Conservation (phyloP, 92 coral and sea anemone species). For the Epizoanthus stellaris region DNA sequence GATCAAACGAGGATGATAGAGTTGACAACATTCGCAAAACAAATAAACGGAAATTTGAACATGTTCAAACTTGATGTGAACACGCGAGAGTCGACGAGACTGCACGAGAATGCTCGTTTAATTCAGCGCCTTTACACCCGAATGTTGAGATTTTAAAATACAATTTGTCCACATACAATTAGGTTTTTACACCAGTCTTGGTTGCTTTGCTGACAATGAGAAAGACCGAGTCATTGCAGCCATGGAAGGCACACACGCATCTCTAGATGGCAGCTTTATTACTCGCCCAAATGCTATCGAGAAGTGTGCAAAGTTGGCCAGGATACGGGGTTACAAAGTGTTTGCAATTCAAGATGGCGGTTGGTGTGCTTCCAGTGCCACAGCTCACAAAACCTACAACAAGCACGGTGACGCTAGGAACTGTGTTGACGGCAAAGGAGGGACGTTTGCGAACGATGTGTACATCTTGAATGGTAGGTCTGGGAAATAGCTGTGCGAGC, state of each 20-base stretch:
- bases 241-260: conserved; percentile 85
- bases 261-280: conserved; percentile 74
- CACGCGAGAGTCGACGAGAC: too few relatives aligned
- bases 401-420: conserved; percentile 81
- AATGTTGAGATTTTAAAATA: background rate
- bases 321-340: conserved; percentile 80
- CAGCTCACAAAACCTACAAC: conserved; percentile 77
- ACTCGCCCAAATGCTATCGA: conserved; percentile 76
- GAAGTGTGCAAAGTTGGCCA: conserved; percentile 84
- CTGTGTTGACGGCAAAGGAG: conserved; percentile 89
- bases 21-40: too few relatives aligned
- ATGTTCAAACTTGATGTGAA: too few relatives aligned
- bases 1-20: too few relatives aligned
- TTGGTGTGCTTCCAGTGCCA: conserved; percentile 88
- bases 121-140: too few relatives aligned
- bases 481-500: background rate
- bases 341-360: conserved; percentile 94
- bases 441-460: conserved; percentile 89
- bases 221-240: conserved; percentile 78
- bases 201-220: conserved; percentile 80
- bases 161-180: background rate
- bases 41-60: too few relatives aligned
- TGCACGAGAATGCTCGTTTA: too few relatives aligned
- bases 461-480: conserved; percentile 78
- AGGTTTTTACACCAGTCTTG: conserved; percentile 82